These are phyloP conservation scores for Altica lythri DNA, from an alignment of 2,888 invertebrate genomes.

Conservation along the genomic window DNA sequence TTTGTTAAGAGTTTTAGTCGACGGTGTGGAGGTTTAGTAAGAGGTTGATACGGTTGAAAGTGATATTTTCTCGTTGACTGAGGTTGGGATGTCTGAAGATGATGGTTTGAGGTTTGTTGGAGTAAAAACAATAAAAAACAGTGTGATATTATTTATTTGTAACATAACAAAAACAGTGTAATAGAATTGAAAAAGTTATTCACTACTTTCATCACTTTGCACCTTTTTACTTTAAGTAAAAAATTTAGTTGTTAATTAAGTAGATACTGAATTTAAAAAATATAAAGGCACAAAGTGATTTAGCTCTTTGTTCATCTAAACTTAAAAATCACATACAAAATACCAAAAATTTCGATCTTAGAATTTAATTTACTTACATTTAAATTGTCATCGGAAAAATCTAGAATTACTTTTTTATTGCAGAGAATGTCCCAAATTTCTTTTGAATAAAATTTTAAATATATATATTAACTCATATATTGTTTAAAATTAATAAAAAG, in stretches of 20 bases:
- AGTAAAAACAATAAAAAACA: too few relatives aligned
- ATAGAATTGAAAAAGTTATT: constrained; percentile 37
- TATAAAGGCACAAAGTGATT: too few relatives aligned
- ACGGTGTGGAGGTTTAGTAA: too few relatives aligned
- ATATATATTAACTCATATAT: constrained; percentile 31
- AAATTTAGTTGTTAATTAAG: too few relatives aligned
- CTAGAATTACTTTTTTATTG: constrained; percentile 16
- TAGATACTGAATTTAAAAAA: too few relatives aligned
- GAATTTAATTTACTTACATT: constrained; percentile 35
- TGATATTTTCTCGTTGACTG: too few relatives aligned
- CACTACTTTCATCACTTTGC: constrained; percentile 9
- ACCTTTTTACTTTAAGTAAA: too few relatives aligned
- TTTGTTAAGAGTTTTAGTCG: too few relatives aligned
- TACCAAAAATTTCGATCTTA: constrained; percentile 23
- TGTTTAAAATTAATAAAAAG: too few relatives aligned
- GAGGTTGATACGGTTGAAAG: too few relatives aligned
- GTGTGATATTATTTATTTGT: constrained; percentile 46
- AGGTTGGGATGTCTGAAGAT: too few relatives aligned
- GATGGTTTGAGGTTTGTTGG: too few relatives aligned
- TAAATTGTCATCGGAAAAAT: constrained; percentile 39
- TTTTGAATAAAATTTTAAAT: not conserved
- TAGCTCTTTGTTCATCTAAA: constrained; percentile 27
- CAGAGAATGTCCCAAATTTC: not conserved
- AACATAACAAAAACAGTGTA: constrained; percentile 48
- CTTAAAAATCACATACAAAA: constrained; percentile 30